Evolutionary conservation across 2,113 vertebrate genomes (phyloP).

Genomic region (Lathamus discolor): DNA sequence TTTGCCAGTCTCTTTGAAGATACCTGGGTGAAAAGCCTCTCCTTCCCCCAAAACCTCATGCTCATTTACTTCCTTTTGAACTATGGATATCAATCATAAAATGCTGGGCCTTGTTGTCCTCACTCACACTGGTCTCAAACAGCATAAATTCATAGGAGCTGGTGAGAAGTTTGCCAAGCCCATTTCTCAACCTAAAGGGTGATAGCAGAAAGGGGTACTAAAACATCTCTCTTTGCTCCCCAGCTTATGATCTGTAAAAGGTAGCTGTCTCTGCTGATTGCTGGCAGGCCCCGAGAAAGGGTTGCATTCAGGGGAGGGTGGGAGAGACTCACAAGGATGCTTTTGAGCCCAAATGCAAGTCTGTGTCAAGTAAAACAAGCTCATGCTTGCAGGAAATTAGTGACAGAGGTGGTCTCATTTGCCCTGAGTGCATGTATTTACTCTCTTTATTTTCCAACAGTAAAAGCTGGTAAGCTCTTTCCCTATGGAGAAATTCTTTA

Average conservation of each 20-base stretch:
- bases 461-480: neutral
- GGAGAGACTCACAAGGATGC: neutral
- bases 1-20: constrained; percentile 3
- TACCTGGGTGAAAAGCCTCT: neutral
- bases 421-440: neutral
- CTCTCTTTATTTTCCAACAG: neutral
- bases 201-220: neutral
- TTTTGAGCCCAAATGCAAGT: neutral
- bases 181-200: neutral
- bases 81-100: neutral
- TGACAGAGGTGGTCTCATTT: neutral
- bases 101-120: neutral
- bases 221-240: neutral
- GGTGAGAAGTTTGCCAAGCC: neutral
- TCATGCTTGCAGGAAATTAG: neutral
- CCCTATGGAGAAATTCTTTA: neutral
- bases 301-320: neutral
- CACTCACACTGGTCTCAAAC: neutral
- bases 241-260: neutral
- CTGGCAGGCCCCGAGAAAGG: neutral
- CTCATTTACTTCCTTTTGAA: constrained; percentile 17
- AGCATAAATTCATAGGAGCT: neutral
- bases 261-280: neutral
- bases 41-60: neutral
- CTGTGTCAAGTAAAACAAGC: neutral